These are phyloP conservation scores for Sebastes fasciatus DNA, from an alignment of 2,113 vertebrate genomes.

Conservation along the genomic window DNA sequence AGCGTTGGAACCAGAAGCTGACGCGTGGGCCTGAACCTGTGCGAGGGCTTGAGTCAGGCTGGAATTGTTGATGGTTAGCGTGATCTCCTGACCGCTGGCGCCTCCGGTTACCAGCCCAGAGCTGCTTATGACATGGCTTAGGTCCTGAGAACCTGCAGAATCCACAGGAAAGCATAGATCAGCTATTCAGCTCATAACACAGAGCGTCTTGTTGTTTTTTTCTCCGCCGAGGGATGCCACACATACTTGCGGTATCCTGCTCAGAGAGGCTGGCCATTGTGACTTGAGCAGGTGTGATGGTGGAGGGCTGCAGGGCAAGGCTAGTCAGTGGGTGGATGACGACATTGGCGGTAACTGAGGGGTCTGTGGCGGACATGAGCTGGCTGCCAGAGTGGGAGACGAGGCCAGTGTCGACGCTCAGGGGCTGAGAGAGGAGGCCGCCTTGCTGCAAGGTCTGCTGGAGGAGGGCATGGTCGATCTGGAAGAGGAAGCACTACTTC, in stretches of 20 bases:
- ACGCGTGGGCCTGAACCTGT: constrained; percentile 67
- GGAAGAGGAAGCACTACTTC: constrained; percentile 45
- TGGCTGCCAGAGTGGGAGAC: constrained; percentile 82
- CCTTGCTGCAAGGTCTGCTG: constrained; percentile 95
- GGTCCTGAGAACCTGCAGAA: constrained; percentile 89
- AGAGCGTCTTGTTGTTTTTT: neutral
- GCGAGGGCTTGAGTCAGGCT: constrained; percentile 91
- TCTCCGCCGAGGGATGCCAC: neutral
- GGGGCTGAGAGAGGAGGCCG: constrained; percentile 89
- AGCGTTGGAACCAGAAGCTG: constrained; percentile 78
- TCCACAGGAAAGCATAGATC: neutral
- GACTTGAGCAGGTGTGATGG: constrained; percentile 87
- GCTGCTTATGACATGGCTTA: constrained; percentile 90
- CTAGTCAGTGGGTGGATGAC: constrained; percentile 94
- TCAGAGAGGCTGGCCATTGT: constrained; percentile 89
- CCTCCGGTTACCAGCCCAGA: constrained; percentile 88
- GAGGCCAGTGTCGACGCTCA: constrained; percentile 86
- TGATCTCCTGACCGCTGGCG: constrained; percentile 91
- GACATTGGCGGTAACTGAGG: constrained; percentile 88
- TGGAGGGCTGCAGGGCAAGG: constrained; percentile 89
- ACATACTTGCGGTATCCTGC: constrained; percentile 86
- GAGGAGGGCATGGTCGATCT: constrained; percentile 94
- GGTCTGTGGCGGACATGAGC: constrained; percentile 87
- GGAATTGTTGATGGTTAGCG: constrained; percentile 96
- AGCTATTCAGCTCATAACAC: neutral